These are phyloP conservation scores for Brachyrhaphis roseni DNA, from an alignment of 2,797 vertebrate genomes.

Conservation along the genomic window DNA sequence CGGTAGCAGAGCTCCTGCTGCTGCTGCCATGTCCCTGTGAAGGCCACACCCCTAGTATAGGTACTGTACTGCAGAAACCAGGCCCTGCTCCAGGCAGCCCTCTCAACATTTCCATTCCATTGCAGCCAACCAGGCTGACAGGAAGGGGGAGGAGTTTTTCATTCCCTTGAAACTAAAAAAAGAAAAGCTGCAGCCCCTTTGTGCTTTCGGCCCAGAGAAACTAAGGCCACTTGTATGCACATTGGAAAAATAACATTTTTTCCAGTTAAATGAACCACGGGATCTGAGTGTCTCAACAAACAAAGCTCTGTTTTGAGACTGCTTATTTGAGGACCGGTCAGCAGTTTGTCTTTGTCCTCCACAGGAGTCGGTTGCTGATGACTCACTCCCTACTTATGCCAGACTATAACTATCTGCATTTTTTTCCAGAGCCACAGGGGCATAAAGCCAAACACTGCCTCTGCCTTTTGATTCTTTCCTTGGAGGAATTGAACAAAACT, in stretches of 20 bases:
- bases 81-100: slow-evolving; percentile 55
- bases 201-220: slow-evolving; percentile 14
- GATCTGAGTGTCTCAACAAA: slow-evolving; percentile 37
- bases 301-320: slow-evolving; percentile 63
- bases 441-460: slow-evolving; percentile 28
- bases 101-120: slow-evolving; percentile 78
- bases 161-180: slow-evolving; percentile 54
- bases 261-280: slow-evolving; percentile 47
- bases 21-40: slow-evolving; percentile 38
- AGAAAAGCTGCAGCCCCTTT: slow-evolving; percentile 55
- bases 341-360: slow-evolving; percentile 54
- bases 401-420: slow-evolving; percentile 37
- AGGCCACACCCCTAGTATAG: slow-evolving; percentile 58
- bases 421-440: slow-evolving; percentile 30
- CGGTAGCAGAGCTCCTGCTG: slow-evolving; percentile 12
- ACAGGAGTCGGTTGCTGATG: slow-evolving; percentile 58
- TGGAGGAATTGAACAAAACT: slow-evolving; percentile 1
- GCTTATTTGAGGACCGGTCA: slow-evolving; percentile 51
- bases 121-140: slow-evolving; percentile 44
- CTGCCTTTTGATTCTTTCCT: slow-evolving; percentile 30
- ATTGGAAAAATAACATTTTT: slow-evolving; percentile 45
- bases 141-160: slow-evolving; percentile 63
- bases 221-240: slow-evolving; percentile 23
- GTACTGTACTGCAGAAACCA: slow-evolving; percentile 66
- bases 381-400: slow-evolving; percentile 70